Evolutionary conservation across 2,113 vertebrate species (phyloP).

Genomic region (Ictalurus furcatus): DNA sequence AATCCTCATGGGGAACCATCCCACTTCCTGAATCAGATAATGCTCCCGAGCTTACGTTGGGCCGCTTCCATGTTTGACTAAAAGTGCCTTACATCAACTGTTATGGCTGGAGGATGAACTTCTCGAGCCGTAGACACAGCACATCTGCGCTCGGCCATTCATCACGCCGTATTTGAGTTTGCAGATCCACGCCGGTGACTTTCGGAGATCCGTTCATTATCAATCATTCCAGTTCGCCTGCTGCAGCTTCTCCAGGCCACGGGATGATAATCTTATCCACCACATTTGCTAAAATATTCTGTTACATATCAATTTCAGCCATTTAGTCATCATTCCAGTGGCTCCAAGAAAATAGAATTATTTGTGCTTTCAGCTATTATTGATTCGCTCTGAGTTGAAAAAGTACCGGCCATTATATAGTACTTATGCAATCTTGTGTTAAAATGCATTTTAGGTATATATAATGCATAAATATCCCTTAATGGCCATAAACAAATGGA

Average conservation of each 20-base stretch:
- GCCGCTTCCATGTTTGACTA: constrained; percentile 48
- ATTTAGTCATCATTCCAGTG: constrained; percentile 81
- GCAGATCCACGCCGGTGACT: constrained; percentile 67
- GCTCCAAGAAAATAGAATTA: constrained; percentile 80
- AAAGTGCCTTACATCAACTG: constrained; percentile 50
- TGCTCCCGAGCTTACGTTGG: constrained; percentile 44
- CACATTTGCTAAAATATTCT: constrained; percentile 63
- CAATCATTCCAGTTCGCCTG: constrained; percentile 46
- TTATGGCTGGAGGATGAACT: constrained; percentile 42
- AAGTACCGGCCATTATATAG: constrained; percentile 75
- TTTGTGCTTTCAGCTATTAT: constrained; percentile 85
- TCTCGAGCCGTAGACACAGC: constrained; percentile 31
- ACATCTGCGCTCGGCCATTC: constrained; percentile 36
- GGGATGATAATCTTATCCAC: constrained; percentile 75
- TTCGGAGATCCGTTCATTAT: constrained; percentile 50
- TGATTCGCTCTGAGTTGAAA: constrained; percentile 78
- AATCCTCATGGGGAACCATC: constrained; percentile 37
- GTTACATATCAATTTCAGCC: constrained; percentile 80
- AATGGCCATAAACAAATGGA: constrained; percentile 72
- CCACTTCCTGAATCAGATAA: constrained; percentile 52
- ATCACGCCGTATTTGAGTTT: constrained; percentile 43
- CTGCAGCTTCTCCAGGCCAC: constrained; percentile 32
- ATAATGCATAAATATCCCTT: constrained; percentile 77
- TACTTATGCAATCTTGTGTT: constrained; percentile 76
- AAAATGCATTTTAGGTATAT: constrained; percentile 82